These are phyloP conservation scores for Fulmarus glacialis DNA, from an alignment of 2,113 vertebrate species.

Conservation along the genomic window DNA sequence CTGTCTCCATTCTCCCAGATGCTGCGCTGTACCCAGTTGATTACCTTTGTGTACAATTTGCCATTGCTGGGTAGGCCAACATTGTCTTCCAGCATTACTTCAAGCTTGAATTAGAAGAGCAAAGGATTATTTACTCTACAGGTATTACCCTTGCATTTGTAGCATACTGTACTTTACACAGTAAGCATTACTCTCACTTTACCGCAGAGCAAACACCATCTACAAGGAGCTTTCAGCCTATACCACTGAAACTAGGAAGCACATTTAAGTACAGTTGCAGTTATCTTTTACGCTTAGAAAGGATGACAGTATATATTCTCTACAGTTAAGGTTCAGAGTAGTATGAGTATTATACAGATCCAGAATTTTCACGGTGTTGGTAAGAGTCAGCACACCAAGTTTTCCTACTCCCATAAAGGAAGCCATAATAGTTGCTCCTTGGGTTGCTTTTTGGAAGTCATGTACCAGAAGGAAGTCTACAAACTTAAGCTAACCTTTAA, in stretches of 20 bases:
- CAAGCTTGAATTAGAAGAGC: slow-evolving; percentile 82
- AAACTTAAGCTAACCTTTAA: slow-evolving; percentile 84
- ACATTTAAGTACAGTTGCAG: background rate
- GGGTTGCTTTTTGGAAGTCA: background rate
- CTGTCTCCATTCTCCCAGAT: slow-evolving; percentile 96
- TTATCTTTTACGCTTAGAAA: background rate
- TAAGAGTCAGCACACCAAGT: background rate
- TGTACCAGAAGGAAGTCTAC: background rate
- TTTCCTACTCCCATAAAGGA: background rate
- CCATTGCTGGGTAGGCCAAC: slow-evolving; percentile 94
- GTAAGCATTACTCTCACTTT: background rate
- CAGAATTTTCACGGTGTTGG: background rate
- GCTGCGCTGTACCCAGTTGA: slow-evolving; percentile 98
- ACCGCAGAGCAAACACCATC: background rate
- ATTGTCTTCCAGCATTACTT: slow-evolving; percentile 98
- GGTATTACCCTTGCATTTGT: background rate
- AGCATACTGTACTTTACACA: background rate
- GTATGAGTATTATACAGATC: background rate
- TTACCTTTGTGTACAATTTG: slow-evolving; percentile 98
- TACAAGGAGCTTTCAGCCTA: background rate
- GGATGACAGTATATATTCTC: fast-evolving
- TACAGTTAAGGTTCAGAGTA: background rate
- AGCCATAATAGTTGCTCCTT: background rate
- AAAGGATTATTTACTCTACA: background rate
- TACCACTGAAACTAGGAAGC: background rate